phyloP scores from a whole-genome alignment of 2,888 invertebrate species.

The Trissonchulus sp. region DNA sequence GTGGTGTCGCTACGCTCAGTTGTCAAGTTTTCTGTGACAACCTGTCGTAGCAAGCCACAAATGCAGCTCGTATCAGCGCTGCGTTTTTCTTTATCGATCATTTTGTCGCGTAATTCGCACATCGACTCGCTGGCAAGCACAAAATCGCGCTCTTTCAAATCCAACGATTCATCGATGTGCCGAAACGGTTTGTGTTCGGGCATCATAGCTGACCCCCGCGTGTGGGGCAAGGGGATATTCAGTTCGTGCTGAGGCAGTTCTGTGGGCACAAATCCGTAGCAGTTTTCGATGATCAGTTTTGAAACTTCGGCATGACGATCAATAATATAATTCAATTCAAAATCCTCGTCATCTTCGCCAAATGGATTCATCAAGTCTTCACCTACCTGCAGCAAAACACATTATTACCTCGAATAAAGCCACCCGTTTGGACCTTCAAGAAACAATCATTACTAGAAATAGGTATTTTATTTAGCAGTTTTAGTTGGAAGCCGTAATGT shows the following conservation, averaged over 20 bases:
- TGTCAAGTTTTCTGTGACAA: no score
- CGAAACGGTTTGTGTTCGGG: neutral
- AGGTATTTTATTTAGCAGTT: no score
- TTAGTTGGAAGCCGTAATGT: no score
- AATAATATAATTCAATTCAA: conserved; percentile 20
- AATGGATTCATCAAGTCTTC: conserved; percentile 26
- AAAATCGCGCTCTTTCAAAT: neutral
- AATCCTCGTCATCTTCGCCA: conserved; percentile 26
- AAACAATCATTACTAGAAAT: no score
- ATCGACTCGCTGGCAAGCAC: neutral
- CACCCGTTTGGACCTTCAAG: no score
- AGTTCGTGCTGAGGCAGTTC: conserved; percentile 1
- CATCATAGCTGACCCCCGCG: neutral
- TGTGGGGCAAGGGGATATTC: neutral
- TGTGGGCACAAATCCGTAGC: neutral
- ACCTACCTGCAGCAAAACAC: conserved; percentile 16
- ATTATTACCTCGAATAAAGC: no score
- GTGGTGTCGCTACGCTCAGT: neutral
- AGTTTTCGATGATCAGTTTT: conserved; percentile 17
- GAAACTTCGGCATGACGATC: conserved; percentile 23
- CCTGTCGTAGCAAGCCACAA: neutral
- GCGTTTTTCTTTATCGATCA: neutral
- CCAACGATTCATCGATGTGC: neutral
- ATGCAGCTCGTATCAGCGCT: neutral
- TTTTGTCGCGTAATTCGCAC: neutral